These are phyloP conservation scores for Nettapus auritus DNA, from an alignment of 2,113 vertebrate species.

Conservation along the genomic window DNA sequence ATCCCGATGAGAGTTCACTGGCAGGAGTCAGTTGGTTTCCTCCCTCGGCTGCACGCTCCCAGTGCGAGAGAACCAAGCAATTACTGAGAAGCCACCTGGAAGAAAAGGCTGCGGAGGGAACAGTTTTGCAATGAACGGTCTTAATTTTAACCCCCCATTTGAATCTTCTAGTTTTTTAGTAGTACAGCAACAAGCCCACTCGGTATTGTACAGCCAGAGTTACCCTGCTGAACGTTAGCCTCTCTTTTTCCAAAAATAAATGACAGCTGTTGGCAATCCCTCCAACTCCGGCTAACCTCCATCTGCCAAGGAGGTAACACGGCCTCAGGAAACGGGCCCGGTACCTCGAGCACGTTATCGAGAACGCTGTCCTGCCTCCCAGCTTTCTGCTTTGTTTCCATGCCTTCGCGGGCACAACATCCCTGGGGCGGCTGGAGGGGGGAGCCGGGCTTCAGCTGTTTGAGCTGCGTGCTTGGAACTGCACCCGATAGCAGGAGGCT, in stretches of 20 bases:
- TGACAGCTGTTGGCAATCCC: constrained; percentile 6
- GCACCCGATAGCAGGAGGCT: neutral
- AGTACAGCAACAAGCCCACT: neutral
- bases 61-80: neutral
- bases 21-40: neutral
- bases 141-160: neutral
- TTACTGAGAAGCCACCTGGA: neutral
- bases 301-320: neutral
- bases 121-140: neutral
- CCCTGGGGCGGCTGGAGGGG: neutral
- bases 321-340: neutral
- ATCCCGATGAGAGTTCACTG: neutral
- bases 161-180: neutral
- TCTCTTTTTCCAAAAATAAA: neutral
- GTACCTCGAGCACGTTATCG: neutral
- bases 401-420: neutral
- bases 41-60: neutral
- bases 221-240: neutral
- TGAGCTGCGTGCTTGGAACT: neutral
- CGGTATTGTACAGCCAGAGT: neutral
- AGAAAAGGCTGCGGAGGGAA: neutral
- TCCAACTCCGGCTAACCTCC: neutral
- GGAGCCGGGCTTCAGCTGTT: neutral
- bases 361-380: neutral
- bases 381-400: neutral